Conservation (phyloP, 2,113 vertebrate genomes). For the Cariama cristata region DNA sequence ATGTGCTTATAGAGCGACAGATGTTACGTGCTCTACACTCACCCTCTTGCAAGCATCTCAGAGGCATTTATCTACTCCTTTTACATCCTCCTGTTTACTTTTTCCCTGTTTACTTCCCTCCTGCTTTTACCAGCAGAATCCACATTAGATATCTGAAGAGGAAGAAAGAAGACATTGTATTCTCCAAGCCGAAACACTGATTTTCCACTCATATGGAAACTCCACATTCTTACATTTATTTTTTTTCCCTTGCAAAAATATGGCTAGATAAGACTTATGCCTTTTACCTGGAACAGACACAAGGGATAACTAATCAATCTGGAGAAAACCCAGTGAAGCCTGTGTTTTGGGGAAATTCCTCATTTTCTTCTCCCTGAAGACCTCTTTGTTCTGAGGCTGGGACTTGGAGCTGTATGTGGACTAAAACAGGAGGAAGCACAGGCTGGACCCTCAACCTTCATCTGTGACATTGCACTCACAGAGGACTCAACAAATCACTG, state of each 20-base stretch:
- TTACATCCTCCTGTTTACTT: background rate
- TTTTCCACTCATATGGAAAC: background rate
- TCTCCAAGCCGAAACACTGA: background rate
- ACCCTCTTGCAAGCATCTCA: background rate
- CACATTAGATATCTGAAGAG: background rate
- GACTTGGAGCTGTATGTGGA: background rate
- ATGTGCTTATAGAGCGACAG: conserved; percentile 3
- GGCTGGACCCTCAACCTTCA: background rate
- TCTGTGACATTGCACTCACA: background rate
- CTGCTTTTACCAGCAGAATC: conserved; percentile 14
- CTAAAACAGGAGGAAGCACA: background rate
- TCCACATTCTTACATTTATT: background rate
- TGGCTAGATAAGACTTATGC: background rate
- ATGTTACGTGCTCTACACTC: background rate
- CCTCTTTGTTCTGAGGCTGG: background rate
- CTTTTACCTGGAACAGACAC: background rate
- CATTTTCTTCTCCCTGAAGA: background rate
- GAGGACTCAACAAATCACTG: background rate
- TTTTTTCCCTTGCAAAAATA: background rate
- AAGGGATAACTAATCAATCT: background rate
- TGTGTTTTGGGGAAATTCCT: background rate
- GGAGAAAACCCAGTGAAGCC: background rate
- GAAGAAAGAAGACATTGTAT: background rate
- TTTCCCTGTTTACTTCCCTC: conserved; percentile 11
- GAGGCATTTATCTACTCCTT: background rate